phyloP scores from a whole-genome alignment of 1,140 invertebrate species.

The Rhopalosiphum maidis region DNA sequence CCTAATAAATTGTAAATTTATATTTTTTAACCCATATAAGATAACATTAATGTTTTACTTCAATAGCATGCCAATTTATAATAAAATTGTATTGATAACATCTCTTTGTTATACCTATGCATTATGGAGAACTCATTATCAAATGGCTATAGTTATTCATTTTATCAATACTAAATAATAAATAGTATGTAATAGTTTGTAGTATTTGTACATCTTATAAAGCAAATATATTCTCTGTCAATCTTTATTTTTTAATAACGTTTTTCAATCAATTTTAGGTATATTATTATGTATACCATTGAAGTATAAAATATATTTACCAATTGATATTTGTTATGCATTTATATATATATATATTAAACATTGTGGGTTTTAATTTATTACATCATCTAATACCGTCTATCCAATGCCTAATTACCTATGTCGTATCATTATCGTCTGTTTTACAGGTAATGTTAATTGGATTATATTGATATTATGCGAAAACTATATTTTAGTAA shows the following conservation, averaged over 20 bases:
- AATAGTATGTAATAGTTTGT: too few species aligned
- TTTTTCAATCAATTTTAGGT: neutral
- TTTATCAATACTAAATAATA: neutral
- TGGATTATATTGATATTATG: neutral
- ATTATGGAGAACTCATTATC: neutral
- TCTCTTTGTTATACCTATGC: too few species aligned
- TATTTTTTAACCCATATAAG: neutral
- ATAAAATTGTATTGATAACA: neutral
- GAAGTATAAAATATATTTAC: neutral
- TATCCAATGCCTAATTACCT: neutral
- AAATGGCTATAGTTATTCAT: neutral
- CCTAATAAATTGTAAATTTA: neutral
- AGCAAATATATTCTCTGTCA: neutral
- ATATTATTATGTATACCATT: neutral
- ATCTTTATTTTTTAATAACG: neutral
- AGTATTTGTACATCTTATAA: neutral
- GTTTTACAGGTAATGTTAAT: neutral
- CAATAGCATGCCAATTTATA: neutral
- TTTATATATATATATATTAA: too few species aligned
- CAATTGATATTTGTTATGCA: too few species aligned
- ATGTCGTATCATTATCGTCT: neutral
- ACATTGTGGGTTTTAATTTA: too few species aligned
- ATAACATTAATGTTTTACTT: neutral
- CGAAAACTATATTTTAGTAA: neutral
- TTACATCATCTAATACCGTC: neutral